These are phyloP conservation scores for Fabriciana adippe DNA, from an alignment of 2,888 invertebrate genomes.

Conservation along the genomic window DNA sequence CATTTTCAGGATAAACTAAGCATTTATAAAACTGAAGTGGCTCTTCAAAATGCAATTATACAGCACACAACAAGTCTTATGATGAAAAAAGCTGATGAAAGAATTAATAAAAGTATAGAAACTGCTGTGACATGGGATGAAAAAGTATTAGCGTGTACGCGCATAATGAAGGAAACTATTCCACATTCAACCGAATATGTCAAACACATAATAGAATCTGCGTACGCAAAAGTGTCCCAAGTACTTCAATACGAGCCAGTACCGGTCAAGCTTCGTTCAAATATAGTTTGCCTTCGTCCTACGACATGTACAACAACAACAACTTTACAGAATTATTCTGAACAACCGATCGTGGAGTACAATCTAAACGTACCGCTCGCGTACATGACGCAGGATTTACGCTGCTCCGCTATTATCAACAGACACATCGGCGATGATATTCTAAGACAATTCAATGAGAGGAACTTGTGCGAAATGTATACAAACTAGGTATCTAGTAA, in stretches of 20 bases:
- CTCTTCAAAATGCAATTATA: conserved; percentile 46
- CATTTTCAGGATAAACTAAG: conserved; percentile 43
- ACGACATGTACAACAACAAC: not conserved
- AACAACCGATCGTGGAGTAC: conserved; percentile 45
- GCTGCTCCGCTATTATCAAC: conserved; percentile 51
- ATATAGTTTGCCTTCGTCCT: not conserved
- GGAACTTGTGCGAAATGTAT: conserved; percentile 47
- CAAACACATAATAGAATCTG: conserved; percentile 46
- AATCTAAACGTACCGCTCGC: conserved; percentile 46
- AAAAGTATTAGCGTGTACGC: conserved; percentile 45
- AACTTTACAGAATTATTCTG: conserved; percentile 46
- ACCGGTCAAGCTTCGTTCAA: not conserved
- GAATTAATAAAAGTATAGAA: conserved; percentile 36
- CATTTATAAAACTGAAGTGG: conserved; percentile 40
- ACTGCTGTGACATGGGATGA: conserved; percentile 45
- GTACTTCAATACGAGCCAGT: conserved; percentile 1
- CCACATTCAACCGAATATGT: conserved; percentile 31
- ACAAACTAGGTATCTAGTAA: too few species aligned
- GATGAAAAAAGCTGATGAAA: conserved; percentile 30
- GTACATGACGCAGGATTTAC: conserved; percentile 44
- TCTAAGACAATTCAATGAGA: conserved; percentile 43
- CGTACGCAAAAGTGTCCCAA: conserved; percentile 9
- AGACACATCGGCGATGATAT: conserved; percentile 46
- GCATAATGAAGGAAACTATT: not conserved
- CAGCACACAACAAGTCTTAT: conserved; percentile 48